phyloP scores from a whole-genome alignment of 2,888 invertebrate genomes.

The Nebria salina region DNA sequence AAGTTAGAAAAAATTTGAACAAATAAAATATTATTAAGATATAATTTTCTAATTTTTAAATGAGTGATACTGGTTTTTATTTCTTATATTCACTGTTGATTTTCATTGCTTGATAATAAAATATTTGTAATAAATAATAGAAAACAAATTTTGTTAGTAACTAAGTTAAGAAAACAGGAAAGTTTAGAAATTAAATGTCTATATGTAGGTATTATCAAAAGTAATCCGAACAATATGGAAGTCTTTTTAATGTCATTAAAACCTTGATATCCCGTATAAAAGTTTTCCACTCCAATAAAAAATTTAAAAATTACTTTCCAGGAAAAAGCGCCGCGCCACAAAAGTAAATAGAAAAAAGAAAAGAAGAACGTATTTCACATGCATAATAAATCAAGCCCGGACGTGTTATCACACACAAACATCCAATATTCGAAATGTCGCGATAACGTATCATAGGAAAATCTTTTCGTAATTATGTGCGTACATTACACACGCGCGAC shows the following conservation, averaged over 20 bases:
- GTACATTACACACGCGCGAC: slow-evolving; percentile 27
- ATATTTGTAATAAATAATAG: too few species aligned
- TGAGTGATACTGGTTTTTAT: neutral
- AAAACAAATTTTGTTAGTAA: too few species aligned
- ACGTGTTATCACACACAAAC: neutral
- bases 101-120: too few species aligned
- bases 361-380: neutral
- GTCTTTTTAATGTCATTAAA: slow-evolving; percentile 1
- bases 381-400: neutral
- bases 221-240: neutral
- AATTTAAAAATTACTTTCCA: neutral
- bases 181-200: neutral
- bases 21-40: neutral
- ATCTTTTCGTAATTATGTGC: slow-evolving; percentile 24
- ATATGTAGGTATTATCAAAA: neutral
- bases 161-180: too few species aligned
- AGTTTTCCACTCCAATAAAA: neutral
- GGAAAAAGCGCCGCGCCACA: neutral
- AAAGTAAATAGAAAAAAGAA: neutral
- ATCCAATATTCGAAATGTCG: slow-evolving; percentile 1
- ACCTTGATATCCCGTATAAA: neutral
- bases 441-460: neutral
- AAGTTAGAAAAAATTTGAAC: neutral
- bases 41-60: neutral
- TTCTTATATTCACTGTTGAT: neutral